These are phyloP conservation scores for Molossus molossus DNA, from an alignment of 2,797 vertebrate species.

Conservation along the genomic window DNA sequence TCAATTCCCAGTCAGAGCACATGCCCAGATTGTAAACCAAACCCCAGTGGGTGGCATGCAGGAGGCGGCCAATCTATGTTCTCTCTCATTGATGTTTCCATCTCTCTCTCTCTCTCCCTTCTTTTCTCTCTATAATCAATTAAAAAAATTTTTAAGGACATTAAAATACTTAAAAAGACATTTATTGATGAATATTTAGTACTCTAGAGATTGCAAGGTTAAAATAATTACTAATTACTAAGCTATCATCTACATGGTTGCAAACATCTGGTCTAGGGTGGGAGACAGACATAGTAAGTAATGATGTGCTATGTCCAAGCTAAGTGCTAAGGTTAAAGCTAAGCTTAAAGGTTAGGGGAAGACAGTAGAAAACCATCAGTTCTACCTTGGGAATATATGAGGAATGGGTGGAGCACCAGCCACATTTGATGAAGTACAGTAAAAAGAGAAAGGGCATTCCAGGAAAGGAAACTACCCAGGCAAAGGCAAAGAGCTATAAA, in stretches of 20 bases:
- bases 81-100: too few species aligned
- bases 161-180: slow-evolving; percentile 6
- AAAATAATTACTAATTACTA: slow-evolving; percentile 30
- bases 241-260: not conserved
- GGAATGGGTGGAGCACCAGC: not conserved
- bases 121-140: too few species aligned
- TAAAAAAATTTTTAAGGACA: not conserved
- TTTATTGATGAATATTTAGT: slow-evolving; percentile 30
- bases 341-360: not conserved
- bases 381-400: not conserved
- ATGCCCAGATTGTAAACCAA: too few species aligned
- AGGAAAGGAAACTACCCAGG: not conserved
- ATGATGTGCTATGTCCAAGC: not conserved
- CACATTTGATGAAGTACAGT: not conserved
- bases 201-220: not conserved
- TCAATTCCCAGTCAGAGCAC: too few species aligned
- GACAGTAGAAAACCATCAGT: not conserved
- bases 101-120: too few species aligned
- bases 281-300: slow-evolving; percentile 15
- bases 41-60: too few species aligned
- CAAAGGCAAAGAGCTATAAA: not conserved
- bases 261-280: slow-evolving; percentile 6
- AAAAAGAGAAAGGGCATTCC: not conserved
- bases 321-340: slow-evolving; percentile 8
- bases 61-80: too few species aligned